Conservation (phyloP, 2,113 vertebrate species). For the Pteruthius melanotis region DNA sequence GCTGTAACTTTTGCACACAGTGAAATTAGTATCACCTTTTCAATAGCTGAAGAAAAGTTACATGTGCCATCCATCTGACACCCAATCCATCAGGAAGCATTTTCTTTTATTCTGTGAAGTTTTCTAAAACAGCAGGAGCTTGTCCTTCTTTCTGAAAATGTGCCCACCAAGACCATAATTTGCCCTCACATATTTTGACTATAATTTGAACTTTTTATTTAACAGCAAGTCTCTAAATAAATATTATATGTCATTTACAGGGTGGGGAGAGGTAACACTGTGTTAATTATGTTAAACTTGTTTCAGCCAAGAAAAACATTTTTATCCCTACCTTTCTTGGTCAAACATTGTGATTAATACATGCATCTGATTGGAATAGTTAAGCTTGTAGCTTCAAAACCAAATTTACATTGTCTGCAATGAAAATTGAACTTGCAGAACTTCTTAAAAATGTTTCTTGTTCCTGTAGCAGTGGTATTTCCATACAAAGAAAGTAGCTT, state of each 20-base stretch:
- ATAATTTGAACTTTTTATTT: conserved; percentile 19
- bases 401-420: background rate
- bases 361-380: background rate
- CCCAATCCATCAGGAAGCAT: background rate
- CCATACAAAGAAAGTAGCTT: background rate
- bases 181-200: background rate
- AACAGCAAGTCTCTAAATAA: background rate
- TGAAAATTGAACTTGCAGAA: background rate
- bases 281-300: background rate
- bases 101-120: background rate
- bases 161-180: background rate
- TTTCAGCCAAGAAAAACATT: background rate
- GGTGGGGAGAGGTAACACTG: background rate
- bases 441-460: background rate
- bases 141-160: background rate
- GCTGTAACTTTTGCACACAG: background rate
- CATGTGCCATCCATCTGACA: background rate
- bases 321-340: background rate
- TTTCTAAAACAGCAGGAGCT: background rate
- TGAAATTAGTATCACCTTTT: background rate
- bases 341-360: background rate
- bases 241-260: conserved; percentile 6
- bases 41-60: background rate
- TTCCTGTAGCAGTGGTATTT: background rate
- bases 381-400: background rate